Evolutionary conservation across 2,113 vertebrate genomes (phyloP), one percentile per base, ranked within the genome.

Genomic region (Muscicapa adusta): DNA sequence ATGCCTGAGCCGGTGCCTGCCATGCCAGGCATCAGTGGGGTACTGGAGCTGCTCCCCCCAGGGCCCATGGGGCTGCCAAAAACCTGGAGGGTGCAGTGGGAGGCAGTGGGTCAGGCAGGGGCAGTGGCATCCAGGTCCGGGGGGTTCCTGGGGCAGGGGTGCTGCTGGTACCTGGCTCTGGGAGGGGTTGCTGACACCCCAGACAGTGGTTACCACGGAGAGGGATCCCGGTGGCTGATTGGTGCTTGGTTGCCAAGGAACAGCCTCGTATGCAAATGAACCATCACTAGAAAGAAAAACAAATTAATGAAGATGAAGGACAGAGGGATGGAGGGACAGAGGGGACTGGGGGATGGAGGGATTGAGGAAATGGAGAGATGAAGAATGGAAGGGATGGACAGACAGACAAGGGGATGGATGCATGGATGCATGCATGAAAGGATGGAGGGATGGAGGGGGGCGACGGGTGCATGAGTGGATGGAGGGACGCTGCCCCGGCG

Each of bases 181-280:
- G 3, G 99, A 98, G 36, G 99, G 97, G 95, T 92, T 99, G 98
- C 98, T 98, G 48, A 99, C 98, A 34, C 99, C 99, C 99, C 99
- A 99, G 91, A 99, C 99, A 1, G 99, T 99, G 71, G 99, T 99
- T 89, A 99, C 99, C 97, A 99, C 99, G 4, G 99, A 99, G 92
- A 99, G 98, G 58, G 99, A 99, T 91, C 99, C 99, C 38, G 99
- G 97, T 0, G 98, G 98, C 98, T 99, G 99, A 97, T 98, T 98
- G 98, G 97, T 97, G 67, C 95, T 98, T 83, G 98, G 99, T 97
- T 99, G 99, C 98, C 98, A 98, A 95, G 98, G 98, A 97, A 98
- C 97, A 91, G 98, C 97, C 96, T 98, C 98, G 7, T 98, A 98
- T 75, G 98, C 96, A 84, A 98, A 98, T 96, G 98, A 98, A 97